Evolutionary conservation across 2,888 invertebrate genomes (phyloP), one percentile per base, ranked within the genome.

Genomic region (Acrobeloides nanus): DNA sequence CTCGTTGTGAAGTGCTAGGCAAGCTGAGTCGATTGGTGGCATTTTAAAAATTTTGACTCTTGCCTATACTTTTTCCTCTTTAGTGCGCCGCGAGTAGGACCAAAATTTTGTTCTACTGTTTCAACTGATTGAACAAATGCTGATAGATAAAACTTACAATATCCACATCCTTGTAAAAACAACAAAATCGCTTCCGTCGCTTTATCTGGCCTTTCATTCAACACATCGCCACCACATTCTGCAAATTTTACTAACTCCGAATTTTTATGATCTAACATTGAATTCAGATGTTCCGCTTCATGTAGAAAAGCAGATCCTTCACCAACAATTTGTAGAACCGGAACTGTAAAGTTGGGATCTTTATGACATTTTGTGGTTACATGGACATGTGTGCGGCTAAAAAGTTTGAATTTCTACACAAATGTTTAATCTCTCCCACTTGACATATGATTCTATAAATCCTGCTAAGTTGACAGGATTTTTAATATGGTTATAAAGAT

Each of bases 181-280:
- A 97, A 83, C 74, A 90, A 83, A 80, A 97, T 87, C 34, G 95
- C 92, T 79, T 95, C 92, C 64, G 88, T 85, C 62, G 93, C 84
- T 82, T 93, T 93, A 57, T 83, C 87, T 6, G 95, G 95, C 75
- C 90, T 88, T 76, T 97, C 97, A 77, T 97, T 95, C 62, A 95
- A 79, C 17, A 92, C 89, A 86, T 93, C 86, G 5, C 74, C 74
- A 57, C 90, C 92, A 75, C 90, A 89, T 75, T 93, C 93, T n/a
- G n/a, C n/a, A n/a, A 90, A 92, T 85, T 95, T 95, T 86, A 97
- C 89, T 89, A 93, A 97, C 53, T 92, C 89, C 37, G 90, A 89
- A 75, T 85, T 88, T 64, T 86, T 83, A 5, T 95, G 95, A 77
- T 93, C 86, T 72, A 97, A 82, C 45, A 90, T 82, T n/a, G 88